Base-by-base conservation (phyloP, 1,140 invertebrate genomes). In the Pantala flavescens region DNA sequence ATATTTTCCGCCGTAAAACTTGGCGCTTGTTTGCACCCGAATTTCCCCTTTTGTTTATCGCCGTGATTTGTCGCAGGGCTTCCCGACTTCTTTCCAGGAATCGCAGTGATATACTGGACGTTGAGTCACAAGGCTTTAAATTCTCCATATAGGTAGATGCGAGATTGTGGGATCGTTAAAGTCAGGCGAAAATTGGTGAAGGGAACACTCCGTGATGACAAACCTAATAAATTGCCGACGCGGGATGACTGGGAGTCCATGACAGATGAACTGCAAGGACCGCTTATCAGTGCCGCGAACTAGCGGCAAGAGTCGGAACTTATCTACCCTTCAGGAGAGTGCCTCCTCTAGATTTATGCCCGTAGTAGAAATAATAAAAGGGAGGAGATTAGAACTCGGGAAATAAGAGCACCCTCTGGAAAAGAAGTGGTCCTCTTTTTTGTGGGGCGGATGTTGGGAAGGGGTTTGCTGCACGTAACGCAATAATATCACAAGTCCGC, bases 401-500 rank as follows among this genome's bases (percentile, higher is more conserved):
- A 63, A 63, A 63, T 16, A 63, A 63, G 9, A 36, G 28, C 28
- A 9, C 28, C 28, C 28, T 36, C 28, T 63, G 49, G 49, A 63
- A 63, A 19, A 63, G n/a, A 63, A 63, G 49, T 36, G 28, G 28
- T 12, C 49, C 49, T 63, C 12, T 21, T 63, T 21, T 63, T 19
- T 21, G 49, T 63, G 16, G 16, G 49, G 49, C 49, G 49, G 49
- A 36, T 7, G 49, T 12, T 3, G 28, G 28, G 49, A 21, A 63
- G 49, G 49, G 49, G n/a, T 21, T 63, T 12, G 28, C 49, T 7
- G n/a, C 49, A 63, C 49, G 49, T 63, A 63, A 63, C 49, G 49
- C 49, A 63, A 63, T 63, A 63, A 63, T 63, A 63, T 63, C 49
- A 63, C 49, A 63, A 63, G 49, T 63, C 49, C 49, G n/a, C 49